Base-by-base conservation (phyloP, 2,888 invertebrate species). In the Macrosiphum euphorbiae region DNA sequence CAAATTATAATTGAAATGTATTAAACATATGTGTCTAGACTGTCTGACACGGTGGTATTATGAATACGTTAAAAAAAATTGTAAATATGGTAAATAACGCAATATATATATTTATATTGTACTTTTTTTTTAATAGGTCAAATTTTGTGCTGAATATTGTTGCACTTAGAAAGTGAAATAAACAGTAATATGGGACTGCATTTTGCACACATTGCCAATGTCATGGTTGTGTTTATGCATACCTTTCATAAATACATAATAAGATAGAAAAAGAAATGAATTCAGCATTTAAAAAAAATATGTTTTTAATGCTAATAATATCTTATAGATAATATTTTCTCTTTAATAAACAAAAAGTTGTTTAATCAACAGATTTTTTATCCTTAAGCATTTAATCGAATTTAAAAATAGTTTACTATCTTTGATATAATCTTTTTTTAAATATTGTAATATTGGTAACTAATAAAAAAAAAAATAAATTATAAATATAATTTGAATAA, bases 21-120 rank as follows among this genome's bases (percentile, higher is more conserved):
- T n/a, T 87, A 91, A 86, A 92, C 28, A 47, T 11, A 28, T 28
- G 13, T 28, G 92, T 92, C 92, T 92, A 92, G 92, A 92, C 92
- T 52, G 92, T 87, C 16, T 92, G 88, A 88, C 92, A 52, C 44
- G 67, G 67, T 88, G 87, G 47, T 87, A 67, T 87, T 44, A 84
- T 16, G 84, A 52, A 26, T 10, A 84, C 8, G 44, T 28, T 85
- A 91, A 61, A 55, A 41, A 52, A n/a, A 24, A 90, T n/a, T n/a
- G 28, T 28, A 52, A 35, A 90, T 44, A 26, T 41, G 28, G 2
- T 91, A 78, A 50, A 90, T 44, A 26, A 28, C 13, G 26, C 85
- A 55, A 47, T 92, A 87, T 92, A 87, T 92, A 58, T 85, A 41
- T 55, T 85, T 35, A 8, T 86, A 47, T 61, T 26, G 26, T 78